Evolutionary conservation across 2,797 vertebrate species (phyloP).

Genomic region (Trichosurus vulpecula): DNA sequence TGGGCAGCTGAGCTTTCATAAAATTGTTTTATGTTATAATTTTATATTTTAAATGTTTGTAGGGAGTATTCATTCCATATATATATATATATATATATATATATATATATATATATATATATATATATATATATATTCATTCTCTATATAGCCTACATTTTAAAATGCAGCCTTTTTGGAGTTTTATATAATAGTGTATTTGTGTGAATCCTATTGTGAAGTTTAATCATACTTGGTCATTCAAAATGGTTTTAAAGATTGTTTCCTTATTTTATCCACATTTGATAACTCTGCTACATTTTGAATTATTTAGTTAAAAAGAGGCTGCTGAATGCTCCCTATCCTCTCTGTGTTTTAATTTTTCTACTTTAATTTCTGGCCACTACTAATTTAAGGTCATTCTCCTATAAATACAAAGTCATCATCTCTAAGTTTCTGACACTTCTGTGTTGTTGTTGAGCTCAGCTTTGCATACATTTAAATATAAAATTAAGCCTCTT

Average conservation of each 20-base stretch:
- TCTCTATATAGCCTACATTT: background rate
- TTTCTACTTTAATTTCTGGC: constrained; percentile 12
- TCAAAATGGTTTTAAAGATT: background rate
- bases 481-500: constrained; percentile 1
- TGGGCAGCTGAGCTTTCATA: background rate
- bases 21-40: background rate
- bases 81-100: too few relatives aligned
- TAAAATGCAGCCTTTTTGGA: background rate
- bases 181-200: background rate
- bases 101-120: too few relatives aligned
- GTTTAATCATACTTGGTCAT: background rate
- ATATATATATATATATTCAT: too few relatives aligned
- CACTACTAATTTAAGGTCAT: background rate
- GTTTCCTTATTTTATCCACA: background rate
- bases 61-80: background rate
- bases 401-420: background rate
- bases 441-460: background rate
- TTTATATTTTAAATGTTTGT: background rate
- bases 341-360: background rate
- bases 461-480: background rate
- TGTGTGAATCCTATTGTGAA: background rate
- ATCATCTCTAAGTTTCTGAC: constrained; percentile 17
- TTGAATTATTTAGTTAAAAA: constrained; percentile 14
- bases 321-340: background rate
- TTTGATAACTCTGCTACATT: background rate